phyloP scores from a whole-genome alignment of 2,797 vertebrate genomes.

The Aulostomus chinensis region DNA sequence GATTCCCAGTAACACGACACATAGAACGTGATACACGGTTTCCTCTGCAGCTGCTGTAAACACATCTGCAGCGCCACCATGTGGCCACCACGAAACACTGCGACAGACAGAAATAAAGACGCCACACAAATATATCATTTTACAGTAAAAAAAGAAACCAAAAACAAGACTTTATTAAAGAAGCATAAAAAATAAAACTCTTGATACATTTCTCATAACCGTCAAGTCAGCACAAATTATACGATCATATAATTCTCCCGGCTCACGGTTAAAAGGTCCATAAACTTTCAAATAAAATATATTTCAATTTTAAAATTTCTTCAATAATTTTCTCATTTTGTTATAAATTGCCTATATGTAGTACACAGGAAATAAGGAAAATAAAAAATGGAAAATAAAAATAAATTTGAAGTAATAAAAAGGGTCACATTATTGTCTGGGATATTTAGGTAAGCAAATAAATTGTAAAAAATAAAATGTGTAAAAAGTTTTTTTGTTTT shows the following conservation, averaged over 20 bases:
- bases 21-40: too few relatives aligned
- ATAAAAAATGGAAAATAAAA: constrained; percentile 84
- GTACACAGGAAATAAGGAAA: constrained; percentile 91
- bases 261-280: constrained; percentile 94
- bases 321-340: constrained; percentile 93
- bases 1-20: too few relatives aligned
- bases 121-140: constrained; percentile 64
- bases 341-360: constrained; percentile 98
- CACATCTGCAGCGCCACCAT: constrained; percentile 42
- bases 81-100: constrained; percentile 10
- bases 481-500: constrained; percentile 80
- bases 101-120: constrained; percentile 41
- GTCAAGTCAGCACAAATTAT: constrained; percentile 95
- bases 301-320: constrained; percentile 99
- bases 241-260: constrained; percentile 89
- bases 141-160: constrained; percentile 86
- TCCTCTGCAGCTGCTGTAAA: background rate
- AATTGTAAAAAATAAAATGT: constrained; percentile 92
- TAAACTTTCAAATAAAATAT: constrained; percentile 99
- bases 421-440: constrained; percentile 88
- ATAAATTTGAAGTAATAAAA: constrained; percentile 85
- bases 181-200: constrained; percentile 99
- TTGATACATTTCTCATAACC: constrained; percentile 98
- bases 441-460: constrained; percentile 86
- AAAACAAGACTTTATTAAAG: constrained; percentile 89